Conservation (phyloP, 1,140 invertebrate genomes). For the Akabosia matsudoensis region DNA sequence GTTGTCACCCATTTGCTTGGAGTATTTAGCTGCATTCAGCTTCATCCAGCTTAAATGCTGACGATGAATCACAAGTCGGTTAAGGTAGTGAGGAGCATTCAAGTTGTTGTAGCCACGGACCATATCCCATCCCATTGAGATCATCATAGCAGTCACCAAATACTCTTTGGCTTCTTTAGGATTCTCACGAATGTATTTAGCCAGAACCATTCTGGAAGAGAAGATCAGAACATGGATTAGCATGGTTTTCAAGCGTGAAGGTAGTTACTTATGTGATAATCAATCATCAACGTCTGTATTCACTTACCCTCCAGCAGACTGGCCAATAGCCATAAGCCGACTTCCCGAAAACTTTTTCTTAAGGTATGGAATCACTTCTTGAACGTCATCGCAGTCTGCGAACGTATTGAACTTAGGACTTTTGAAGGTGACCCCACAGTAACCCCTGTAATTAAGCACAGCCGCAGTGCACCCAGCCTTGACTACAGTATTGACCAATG, state of each 20-base stretch:
- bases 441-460: neutral
- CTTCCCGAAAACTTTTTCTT: constrained; percentile 3
- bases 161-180: neutral
- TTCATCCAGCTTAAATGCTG: constrained; percentile 16
- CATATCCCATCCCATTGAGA: constrained; percentile 17
- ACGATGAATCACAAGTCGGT: constrained; percentile 2
- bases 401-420: constrained; percentile 15
- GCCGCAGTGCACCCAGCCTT: neutral
- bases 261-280: too few relatives aligned
- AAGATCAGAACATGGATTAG: neutral
- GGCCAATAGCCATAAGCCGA: constrained; percentile 2
- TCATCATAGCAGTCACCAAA: constrained; percentile 2
- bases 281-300: too few relatives aligned
- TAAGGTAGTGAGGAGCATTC: constrained; percentile 5
- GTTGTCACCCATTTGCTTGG: neutral
- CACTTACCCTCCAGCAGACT: constrained; percentile 9
- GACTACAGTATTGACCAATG: neutral
- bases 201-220: constrained; percentile 5
- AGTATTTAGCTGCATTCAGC: constrained; percentile 2
- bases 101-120: neutral
- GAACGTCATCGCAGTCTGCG: constrained; percentile 4
- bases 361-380: neutral
- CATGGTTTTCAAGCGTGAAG: neutral
- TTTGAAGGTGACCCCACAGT: neutral
- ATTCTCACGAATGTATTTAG: constrained; percentile 7